Base-by-base conservation (phyloP, 2,888 invertebrate genomes). In the Sympetrum striolatum region DNA sequence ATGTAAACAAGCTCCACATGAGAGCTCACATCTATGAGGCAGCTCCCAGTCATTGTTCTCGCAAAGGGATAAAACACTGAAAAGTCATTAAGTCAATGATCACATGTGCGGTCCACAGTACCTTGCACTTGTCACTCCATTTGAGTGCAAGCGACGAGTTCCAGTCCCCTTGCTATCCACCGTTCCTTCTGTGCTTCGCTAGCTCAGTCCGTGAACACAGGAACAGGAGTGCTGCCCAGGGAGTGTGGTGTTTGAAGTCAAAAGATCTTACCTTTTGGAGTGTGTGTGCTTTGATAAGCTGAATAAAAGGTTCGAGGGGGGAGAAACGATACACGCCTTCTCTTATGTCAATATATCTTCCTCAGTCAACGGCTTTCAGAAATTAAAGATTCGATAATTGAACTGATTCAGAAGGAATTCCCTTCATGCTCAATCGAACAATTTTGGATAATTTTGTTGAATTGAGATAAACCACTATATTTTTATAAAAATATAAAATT, bases 51-150 rank as follows among this genome's bases (percentile, higher is more conserved):
- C 86, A 86, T 86, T 64, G 14, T 60, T 22, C 37, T 31, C 58
- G 86, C 18, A 60, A 60, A 60, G 86, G 86, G 60, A 86, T 37
- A 60, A 86, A 86, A 86, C 86, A 86, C 86, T 86, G 86, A 86
- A 86, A 86, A 86, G 90, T 90, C 79, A 90, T 37, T 44, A 80
- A 90, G 79, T 80, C 79, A 90, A 90, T 90, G 86, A 86, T 86
- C 86, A 86, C 86, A 86, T 86, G 86, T 86, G 86, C 60, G 86
- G 86, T 86, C 91, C 91, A 96, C 96, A 95, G 96, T 96, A 96
- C 96, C 96, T 96, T 96, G 96, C 96, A 96, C 96, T 96, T 95
- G 96, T 95, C 96, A 95, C 96, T 96, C 96, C 93, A 95, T 96
- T 96, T 96, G 96, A 96, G 96, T 94, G 96, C 96, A 95, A 96